phyloP scores from a whole-genome alignment of 2,888 invertebrate species.

The Trypoxylon attenuatum region DNA sequence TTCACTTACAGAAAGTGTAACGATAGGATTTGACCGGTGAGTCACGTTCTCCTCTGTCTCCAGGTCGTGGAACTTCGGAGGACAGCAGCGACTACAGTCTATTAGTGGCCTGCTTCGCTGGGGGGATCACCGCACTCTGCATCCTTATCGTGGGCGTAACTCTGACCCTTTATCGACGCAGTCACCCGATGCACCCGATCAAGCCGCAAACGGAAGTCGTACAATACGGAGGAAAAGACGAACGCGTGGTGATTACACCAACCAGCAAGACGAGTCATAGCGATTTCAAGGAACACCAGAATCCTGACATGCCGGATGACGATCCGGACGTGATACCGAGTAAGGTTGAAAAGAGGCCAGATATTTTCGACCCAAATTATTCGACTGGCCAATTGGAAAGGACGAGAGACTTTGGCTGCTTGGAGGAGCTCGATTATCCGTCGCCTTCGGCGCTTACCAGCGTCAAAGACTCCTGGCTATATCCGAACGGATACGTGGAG shows the following conservation, averaged over 20 bases:
- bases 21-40: constrained; percentile 17
- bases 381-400: constrained; percentile 50
- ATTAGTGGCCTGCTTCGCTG: constrained; percentile 69
- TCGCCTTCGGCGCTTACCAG: constrained; percentile 56
- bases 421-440: constrained; percentile 59
- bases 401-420: constrained; percentile 54
- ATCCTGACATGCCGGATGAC: constrained; percentile 52
- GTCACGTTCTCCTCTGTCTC: constrained; percentile 35
- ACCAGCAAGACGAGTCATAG: constrained; percentile 15
- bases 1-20: neutral
- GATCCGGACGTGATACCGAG: constrained; percentile 68
- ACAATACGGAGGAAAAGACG: constrained; percentile 44
- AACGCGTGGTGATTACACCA: constrained; percentile 19
- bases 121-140: constrained; percentile 67
- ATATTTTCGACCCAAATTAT: constrained; percentile 64
- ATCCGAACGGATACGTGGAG: constrained; percentile 63
- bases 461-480: constrained; percentile 65
- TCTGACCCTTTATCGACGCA: constrained; percentile 66
- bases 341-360: constrained; percentile 61
- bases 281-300: constrained; percentile 32
- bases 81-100: constrained; percentile 66
- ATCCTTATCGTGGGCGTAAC: constrained; percentile 68
- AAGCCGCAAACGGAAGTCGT: constrained; percentile 48
- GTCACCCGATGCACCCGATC: constrained; percentile 53
- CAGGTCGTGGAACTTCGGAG: constrained; percentile 66